Evolutionary conservation across 2,113 vertebrate species (phyloP).

Genomic region (Daphoenositta chrysoptera): DNA sequence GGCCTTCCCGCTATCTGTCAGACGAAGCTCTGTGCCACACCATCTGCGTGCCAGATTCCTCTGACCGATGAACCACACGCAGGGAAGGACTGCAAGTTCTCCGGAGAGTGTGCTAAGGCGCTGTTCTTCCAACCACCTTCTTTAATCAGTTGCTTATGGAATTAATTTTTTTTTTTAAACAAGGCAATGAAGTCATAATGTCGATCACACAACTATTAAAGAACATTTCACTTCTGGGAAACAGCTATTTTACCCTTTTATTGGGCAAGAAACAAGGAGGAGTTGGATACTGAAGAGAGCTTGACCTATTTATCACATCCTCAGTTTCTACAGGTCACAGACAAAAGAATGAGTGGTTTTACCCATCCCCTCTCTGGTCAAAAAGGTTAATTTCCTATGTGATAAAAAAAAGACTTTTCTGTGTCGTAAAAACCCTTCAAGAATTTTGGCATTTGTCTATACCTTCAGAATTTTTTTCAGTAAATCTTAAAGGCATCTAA

Average conservation of each 20-base stretch:
- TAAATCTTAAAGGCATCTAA: not conserved
- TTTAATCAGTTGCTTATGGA: not conserved
- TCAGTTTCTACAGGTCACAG: not conserved
- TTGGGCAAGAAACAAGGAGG: not conserved
- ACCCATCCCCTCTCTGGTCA: not conserved
- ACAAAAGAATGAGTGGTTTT: not conserved
- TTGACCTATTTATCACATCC: not conserved
- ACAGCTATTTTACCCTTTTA: not conserved
- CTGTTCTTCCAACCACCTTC: not conserved
- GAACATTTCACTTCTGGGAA: constrained; percentile 30
- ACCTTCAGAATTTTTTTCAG: not conserved
- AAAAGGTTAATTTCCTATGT: not conserved
- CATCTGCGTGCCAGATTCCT: not conserved
- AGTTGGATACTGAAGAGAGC: not conserved
- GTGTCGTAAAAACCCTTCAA: not conserved
- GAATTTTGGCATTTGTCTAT: not conserved
- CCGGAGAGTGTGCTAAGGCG: not conserved
- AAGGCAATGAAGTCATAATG: not conserved
- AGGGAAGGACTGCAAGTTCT: not conserved
- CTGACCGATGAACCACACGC: not conserved
- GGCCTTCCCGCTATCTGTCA: not conserved
- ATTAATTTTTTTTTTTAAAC: not conserved
- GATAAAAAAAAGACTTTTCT: not conserved
- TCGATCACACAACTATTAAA: not conserved
- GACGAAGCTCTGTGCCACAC: not conserved